Conservation (phyloP, 2,888 invertebrate species). For the Mantis religiosa region DNA sequence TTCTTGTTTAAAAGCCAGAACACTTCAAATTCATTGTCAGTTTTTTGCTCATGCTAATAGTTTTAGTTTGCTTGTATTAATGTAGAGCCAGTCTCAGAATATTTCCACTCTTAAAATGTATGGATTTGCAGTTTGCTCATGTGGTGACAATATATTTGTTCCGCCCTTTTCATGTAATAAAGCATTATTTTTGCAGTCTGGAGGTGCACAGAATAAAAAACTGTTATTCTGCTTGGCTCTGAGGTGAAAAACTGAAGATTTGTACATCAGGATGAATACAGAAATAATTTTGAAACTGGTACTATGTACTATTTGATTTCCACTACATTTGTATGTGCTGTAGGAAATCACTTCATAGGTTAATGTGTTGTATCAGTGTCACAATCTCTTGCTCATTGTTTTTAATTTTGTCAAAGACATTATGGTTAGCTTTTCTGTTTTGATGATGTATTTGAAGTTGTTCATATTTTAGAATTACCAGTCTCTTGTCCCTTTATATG, state of each 20-base stretch:
- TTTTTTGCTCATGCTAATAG: background rate
- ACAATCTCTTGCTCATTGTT: background rate
- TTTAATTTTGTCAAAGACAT: background rate
- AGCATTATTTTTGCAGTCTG: background rate
- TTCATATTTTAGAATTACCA: background rate
- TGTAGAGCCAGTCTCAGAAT: background rate
- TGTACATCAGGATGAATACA: background rate
- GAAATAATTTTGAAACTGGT: background rate
- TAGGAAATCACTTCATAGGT: background rate
- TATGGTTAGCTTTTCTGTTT: background rate
- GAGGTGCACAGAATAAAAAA: background rate
- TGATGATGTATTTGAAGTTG: background rate
- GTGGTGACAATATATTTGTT: background rate
- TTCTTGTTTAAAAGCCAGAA: background rate
- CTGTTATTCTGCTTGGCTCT: background rate
- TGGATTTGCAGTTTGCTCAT: constrained; percentile 3
- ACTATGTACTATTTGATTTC: background rate
- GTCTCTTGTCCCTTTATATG: background rate
- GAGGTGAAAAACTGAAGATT: background rate
- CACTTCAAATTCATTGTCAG: background rate
- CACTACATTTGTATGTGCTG: background rate
- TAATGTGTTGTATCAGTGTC: background rate
- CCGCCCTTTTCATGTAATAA: background rate
- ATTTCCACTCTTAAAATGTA: background rate
- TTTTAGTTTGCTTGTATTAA: background rate